Evolutionary conservation across 2,888 invertebrate species (phyloP), one percentile per base, ranked within the genome.

Genomic region (Perdita meconis): DNA sequence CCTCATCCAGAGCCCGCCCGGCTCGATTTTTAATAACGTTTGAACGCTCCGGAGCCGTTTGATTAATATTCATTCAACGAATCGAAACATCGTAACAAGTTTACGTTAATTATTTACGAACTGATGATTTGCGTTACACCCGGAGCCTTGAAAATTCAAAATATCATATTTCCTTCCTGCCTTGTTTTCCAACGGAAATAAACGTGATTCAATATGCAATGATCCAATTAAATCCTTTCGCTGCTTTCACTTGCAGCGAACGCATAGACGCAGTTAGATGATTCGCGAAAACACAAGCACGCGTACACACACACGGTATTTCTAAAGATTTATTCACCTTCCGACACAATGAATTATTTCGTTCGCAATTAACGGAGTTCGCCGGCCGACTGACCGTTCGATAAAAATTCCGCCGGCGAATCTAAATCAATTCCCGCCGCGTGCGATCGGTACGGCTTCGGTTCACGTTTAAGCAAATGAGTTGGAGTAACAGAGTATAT

Each of bases 401-500:
- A 36, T 16, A 68, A 74, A 70, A 82, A 81, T 81, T 74, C 79
- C 60, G 38, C n/a, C 47, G 75, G 63, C 57, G 34, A 10, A 67
- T 67, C 47, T 63, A 57, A 80, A 82, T 82, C 80, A 61, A 80
- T 82, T 80, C 69, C 19, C 40, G 19, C 26, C 50, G 55, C 70
- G 71, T 16, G 44, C 55, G 36, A 30, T 36, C 2, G 50, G 38
- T 42, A 47, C 55, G 63, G 60, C 38, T 55, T 50, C 36, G 36
- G 44, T 53, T 34, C 38, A 22, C 53, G 34, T 56, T 47, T 26
- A 63, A 56, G 42, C 24, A 40, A 47, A 51, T 22, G 60, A 68
- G 42, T 40, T 50, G n/a, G 16, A 50, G n/a, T 51, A 5, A 24
- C 30, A 10, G 19, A 59, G 51, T 38, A n/a, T n/a, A n/a, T n/a